phyloP scores from a whole-genome alignment of 2,797 vertebrate genomes.

The Hafferia zeledoni region DNA sequence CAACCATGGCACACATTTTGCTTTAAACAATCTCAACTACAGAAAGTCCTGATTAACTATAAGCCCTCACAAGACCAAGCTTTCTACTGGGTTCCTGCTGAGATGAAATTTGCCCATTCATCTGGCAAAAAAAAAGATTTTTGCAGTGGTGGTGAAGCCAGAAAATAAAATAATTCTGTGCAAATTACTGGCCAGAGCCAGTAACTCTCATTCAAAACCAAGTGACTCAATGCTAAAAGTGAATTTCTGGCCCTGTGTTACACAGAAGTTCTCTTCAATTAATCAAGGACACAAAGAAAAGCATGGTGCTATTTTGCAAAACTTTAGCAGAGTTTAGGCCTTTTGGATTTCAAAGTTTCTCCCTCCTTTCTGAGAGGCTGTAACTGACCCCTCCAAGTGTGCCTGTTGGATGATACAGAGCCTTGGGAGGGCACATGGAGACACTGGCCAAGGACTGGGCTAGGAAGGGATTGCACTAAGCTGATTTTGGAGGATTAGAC shows the following conservation, averaged over 20 bases:
- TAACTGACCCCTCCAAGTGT: not conserved
- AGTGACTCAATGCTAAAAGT: not conserved
- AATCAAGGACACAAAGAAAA: conserved; percentile 14
- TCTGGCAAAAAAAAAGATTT: not conserved
- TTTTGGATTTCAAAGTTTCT: not conserved
- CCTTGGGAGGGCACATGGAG: not conserved
- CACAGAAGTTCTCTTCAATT: not conserved
- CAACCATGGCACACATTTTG: not conserved
- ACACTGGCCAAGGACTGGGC: not conserved
- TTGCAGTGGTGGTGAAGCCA: not conserved
- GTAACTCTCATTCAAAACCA: not conserved
- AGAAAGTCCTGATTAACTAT: not conserved
- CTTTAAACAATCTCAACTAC: not conserved
- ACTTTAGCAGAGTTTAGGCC: not conserved
- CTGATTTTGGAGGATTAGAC: not conserved
- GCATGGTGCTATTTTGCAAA: not conserved
- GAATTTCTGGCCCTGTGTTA: not conserved
- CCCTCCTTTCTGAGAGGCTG: not conserved
- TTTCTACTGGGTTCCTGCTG: not conserved
- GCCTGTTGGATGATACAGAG: not conserved
- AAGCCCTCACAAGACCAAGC: not conserved
- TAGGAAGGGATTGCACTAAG: not conserved
- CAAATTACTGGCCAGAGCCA: not conserved
- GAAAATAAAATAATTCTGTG: not conserved
- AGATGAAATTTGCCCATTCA: not conserved